Conservation (phyloP, 2,113 vertebrate species). For the Pelusios castaneus region DNA sequence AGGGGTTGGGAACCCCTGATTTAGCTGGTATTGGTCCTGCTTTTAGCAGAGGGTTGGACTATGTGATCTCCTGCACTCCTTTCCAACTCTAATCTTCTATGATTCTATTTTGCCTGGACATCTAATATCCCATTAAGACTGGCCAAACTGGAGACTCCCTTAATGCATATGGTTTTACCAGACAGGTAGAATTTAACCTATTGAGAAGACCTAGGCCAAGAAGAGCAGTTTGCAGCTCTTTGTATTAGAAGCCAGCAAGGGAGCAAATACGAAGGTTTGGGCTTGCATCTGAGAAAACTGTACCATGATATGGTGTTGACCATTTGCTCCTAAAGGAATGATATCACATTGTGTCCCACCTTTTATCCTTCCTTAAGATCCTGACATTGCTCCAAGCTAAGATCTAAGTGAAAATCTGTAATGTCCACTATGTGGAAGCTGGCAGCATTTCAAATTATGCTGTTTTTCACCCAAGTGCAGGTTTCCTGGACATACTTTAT, state of each 20-base stretch:
- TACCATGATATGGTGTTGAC: conserved; percentile 17
- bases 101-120: conserved; percentile 13
- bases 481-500: conserved; percentile 46
- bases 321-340: conserved; percentile 51
- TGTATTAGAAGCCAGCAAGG: not conserved
- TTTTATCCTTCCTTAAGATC: conserved; percentile 35
- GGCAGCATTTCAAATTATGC: conserved; percentile 47
- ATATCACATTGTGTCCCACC: conserved; percentile 14
- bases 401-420: conserved; percentile 49
- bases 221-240: not conserved
- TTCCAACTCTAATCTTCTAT: no score
- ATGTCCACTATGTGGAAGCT: conserved; percentile 40
- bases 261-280: no score
- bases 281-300: not conserved
- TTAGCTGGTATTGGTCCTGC: no score
- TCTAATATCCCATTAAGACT: not conserved
- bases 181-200: conserved; percentile 4
- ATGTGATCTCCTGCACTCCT: no score
- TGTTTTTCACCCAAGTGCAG: conserved; percentile 49
- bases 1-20: no score
- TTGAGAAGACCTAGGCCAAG: not conserved
- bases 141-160: not conserved
- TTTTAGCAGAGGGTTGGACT: no score
- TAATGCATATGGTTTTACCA: conserved; percentile 3
- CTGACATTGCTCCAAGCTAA: conserved; percentile 17